These are phyloP conservation scores for Pterostichus niger DNA, from an alignment of 2,888 invertebrate species.

Conservation along the genomic window DNA sequence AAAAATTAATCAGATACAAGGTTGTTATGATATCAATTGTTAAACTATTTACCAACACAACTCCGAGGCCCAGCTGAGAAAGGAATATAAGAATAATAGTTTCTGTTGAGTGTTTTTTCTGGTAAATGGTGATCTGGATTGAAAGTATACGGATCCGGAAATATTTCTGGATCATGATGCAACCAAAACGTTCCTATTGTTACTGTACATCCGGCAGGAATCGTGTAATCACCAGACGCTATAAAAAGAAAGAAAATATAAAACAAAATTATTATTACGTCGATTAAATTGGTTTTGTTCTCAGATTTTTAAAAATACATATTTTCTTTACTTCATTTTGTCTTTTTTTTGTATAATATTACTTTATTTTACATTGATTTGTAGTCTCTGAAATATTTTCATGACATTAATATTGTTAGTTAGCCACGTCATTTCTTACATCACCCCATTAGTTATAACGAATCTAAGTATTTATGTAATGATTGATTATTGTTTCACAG, in stretches of 20 bases:
- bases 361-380: no score
- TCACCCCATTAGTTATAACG: no score
- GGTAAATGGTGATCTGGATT: constrained; percentile 90
- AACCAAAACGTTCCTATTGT: constrained; percentile 84
- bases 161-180: constrained; percentile 84
- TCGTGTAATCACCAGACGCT: constrained; percentile 49
- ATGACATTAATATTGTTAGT: no score
- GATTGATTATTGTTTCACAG: no score
- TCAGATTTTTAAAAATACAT: no score
- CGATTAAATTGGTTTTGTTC: no score
- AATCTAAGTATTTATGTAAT: no score
- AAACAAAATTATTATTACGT: no score
- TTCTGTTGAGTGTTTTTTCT: constrained; percentile 85
- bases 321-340: no score
- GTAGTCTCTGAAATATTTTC: no score
- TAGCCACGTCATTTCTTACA: no score
- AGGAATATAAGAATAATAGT: constrained; percentile 89
- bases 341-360: no score
- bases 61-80: constrained; percentile 91
- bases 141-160: constrained; percentile 85
- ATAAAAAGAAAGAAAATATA: neutral
- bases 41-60: constrained; percentile 88
- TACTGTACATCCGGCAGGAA: constrained; percentile 86
- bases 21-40: constrained; percentile 79
- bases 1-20: constrained; percentile 66